Conservation (phyloP, 1,140 invertebrate species). For the Mactra quadrangularis region DNA sequence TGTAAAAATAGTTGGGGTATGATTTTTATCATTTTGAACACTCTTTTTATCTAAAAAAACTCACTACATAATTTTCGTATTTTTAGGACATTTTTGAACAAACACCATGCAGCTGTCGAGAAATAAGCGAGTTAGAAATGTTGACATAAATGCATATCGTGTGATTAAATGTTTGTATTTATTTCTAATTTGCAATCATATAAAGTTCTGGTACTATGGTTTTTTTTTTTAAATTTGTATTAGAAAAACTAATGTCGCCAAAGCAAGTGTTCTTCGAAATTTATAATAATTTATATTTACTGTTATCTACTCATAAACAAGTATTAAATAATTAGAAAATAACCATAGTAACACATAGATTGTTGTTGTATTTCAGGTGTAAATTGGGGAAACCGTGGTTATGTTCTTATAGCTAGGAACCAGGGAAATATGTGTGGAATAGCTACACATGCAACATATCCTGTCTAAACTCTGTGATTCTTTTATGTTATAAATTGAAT, state of each 20-base stretch:
- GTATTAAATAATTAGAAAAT: too few relatives aligned
- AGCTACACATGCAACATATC: conserved; percentile 88
- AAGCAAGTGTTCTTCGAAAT: too few relatives aligned
- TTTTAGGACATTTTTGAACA: neutral
- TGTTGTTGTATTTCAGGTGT: conserved; percentile 48
- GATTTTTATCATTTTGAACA: too few relatives aligned
- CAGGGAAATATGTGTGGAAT: conserved; percentile 94
- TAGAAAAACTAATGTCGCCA: too few relatives aligned
- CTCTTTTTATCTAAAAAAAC: neutral
- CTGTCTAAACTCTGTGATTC: conserved; percentile 23
- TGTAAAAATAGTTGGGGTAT: conserved; percentile 69
- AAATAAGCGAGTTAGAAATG: neutral
- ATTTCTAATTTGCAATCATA: neutral
- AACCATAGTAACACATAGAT: too few relatives aligned
- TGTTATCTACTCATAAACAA: too few relatives aligned
- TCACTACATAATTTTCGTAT: neutral
- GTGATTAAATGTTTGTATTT: neutral
- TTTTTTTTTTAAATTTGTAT: too few relatives aligned
- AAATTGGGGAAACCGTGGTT: conserved; percentile 66
- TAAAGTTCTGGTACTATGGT: too few relatives aligned
- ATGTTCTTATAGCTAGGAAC: conserved; percentile 91
- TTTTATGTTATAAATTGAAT: too few relatives aligned
- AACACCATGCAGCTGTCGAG: neutral
- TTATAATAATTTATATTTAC: too few relatives aligned
- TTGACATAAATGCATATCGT: neutral